Base-by-base conservation (phyloP, 2,888 invertebrate genomes). In the Chesias legatella region DNA sequence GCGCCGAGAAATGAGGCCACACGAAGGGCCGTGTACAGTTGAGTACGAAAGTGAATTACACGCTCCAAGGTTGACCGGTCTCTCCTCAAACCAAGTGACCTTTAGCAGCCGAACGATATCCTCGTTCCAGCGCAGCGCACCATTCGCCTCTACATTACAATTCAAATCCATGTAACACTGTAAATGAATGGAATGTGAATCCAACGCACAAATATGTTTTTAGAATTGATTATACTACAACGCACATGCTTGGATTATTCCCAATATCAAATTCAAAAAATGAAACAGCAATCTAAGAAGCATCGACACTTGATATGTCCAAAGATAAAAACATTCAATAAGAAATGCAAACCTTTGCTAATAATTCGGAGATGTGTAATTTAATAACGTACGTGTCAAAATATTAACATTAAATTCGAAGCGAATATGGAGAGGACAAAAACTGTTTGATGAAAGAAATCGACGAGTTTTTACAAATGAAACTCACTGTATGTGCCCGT, bases 51-150 rank as follows among this genome's bases (percentile, higher is more conserved):
- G 85, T 82, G 83, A 82, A 81, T 75, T 79, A 80, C 75, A 67
- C 67, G 54, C 63, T 69, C 67, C 86, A 88, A 88, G 86, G 86
- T 75, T 84, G 86, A 82, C 86, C 79, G 77, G 86, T 86, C 79
- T 79, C 79, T 77, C 77, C 81, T 85, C 81, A 79, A 78, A 78
- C 77, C 78, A 70, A 77, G 76, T 81, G 81, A 85, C 86, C 88
- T 88, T 88, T 85, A 71, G 61, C 64, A 71, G 59, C 63, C 73
- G 73, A 74, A 73, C 73, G 74, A 81, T 82, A 85, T 85, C 85
- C 85, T 84, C 77, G 85, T 83, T 82, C 75, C 78, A 67, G 63
- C 73, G 63, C n/a, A n/a, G n/a, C n/a, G n/a, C n/a, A n/a, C n/a
- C n/a, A n/a, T 47, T 22, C 60, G 68, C 36, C 67, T 67, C 67